Evolutionary conservation across 1,140 invertebrate species (phyloP).

Genomic region (Brachionus rubens): DNA sequence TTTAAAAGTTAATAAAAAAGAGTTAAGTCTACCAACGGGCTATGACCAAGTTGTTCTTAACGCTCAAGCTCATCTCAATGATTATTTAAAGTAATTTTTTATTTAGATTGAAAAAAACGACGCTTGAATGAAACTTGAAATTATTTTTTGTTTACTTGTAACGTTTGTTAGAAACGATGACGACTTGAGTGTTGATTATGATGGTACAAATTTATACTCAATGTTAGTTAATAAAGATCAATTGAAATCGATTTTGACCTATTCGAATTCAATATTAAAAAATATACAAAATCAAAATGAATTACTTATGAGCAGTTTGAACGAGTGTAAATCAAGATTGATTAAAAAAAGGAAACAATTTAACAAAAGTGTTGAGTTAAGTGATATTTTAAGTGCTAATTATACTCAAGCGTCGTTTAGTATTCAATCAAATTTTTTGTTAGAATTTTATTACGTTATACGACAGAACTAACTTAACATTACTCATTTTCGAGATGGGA

Average conservation of each 20-base stretch:
- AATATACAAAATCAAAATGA: constrained; percentile 29
- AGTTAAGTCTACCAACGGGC: too few species aligned
- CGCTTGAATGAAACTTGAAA: constrained; percentile 19
- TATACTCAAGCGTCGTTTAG: constrained; percentile 14
- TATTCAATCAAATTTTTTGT: neutral
- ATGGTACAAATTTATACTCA: neutral
- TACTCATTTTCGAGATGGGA: too few species aligned
- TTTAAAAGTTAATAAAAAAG: neutral
- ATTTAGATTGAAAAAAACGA: constrained; percentile 7
- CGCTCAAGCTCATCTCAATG: neutral
- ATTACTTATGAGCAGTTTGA: neutral
- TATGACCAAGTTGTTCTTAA: neutral
- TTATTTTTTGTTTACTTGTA: too few species aligned
- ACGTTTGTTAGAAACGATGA: too few species aligned
- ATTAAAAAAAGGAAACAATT: too few species aligned
- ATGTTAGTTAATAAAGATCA: neutral
- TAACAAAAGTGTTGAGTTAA: too few species aligned
- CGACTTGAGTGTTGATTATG: neutral
- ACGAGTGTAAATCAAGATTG: neutral
- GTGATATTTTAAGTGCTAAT: too few species aligned
- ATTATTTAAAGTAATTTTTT: constrained; percentile 31
- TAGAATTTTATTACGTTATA: neutral
- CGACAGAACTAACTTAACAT: too few species aligned
- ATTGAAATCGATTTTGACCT: neutral
- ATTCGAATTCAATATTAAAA: constrained; percentile 21